Base-by-base conservation (phyloP, 2,888 invertebrate species). In the Argyresthia albistria region DNA sequence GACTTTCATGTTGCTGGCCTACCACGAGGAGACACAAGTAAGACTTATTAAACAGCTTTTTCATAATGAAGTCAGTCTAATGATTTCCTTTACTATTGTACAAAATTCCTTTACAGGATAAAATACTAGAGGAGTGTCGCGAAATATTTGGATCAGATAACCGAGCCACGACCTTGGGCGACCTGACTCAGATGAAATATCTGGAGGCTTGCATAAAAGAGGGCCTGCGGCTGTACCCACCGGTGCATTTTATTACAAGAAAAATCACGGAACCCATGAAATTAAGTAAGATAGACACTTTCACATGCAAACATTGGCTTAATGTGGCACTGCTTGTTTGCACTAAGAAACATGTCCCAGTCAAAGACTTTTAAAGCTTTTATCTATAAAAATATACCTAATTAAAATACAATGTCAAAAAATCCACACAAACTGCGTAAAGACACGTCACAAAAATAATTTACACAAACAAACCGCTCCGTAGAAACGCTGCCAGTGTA, bases 121-220 rank as follows among this genome's bases (percentile, higher is more conserved):
- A 76, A 37, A 83, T 89, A 0, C 62, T 80, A 0, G 69, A 88
- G 53, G 90, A 90, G 66, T 63, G 88, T 51, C 74, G 81, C 11
- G 65, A 69, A n/a, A 87, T 89, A 56, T 86, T 89, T 53, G 76
- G 72, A 6, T 77, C 76, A 60, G 66, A 63, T 15, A 77, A 72
- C 0, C 75, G 87, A 46, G 67, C 80, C 2, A 80, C 84, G 8
- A 83, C 86, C 1, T 79, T 88, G 73, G 77, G 79, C 46, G 88
- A 89, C 55, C 69, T 91, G 9, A 70, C 86, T 54, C 76, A 88
- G 46, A 89, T 91, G 88, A 80, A 83, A 56, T 91, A 91, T 62
- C 73, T 91, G 57, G 91, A 91, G 60, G 89, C 89, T 59, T 91
- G 91, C 57, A 89, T 91, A 46, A 91, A 91, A 64, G 91, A 91